Evolutionary conservation across 2,888 invertebrate species (phyloP).

Genomic region (Pinctada fucata): DNA sequence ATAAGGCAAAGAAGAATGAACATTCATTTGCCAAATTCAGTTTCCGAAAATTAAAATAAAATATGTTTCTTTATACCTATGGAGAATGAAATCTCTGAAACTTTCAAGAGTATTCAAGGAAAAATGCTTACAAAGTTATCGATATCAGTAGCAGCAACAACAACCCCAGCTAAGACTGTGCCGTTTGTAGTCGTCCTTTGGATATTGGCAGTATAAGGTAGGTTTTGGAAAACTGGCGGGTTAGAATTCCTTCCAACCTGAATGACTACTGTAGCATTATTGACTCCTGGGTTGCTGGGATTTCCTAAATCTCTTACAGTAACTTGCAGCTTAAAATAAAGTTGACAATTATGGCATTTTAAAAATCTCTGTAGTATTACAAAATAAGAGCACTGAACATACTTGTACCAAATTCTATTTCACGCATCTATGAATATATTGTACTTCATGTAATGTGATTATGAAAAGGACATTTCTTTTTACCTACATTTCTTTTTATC

Average conservation of each 20-base stretch:
- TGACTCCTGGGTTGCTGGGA: constrained; percentile 56
- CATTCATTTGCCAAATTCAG: no score
- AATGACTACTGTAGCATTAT: constrained; percentile 62
- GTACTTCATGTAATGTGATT: no score
- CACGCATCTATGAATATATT: no score
- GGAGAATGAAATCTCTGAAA: no score
- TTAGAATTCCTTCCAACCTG: constrained; percentile 61
- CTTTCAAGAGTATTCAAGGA: no score
- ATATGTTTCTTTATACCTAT: no score
- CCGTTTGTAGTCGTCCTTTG: constrained; percentile 19
- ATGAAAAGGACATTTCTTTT: no score
- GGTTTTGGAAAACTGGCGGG: constrained; percentile 56
- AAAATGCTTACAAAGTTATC: constrained; percentile 30
- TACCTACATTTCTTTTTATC: no score
- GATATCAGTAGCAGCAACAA: constrained; percentile 10
- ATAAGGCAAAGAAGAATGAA: no score
- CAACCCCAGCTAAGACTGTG: constrained; percentile 8
- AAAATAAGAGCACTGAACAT: no score
- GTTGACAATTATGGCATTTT: constrained; percentile 13
- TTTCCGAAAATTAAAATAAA: no score
- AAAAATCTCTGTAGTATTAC: background rate
- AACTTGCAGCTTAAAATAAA: constrained; percentile 51
- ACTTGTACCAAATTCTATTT: no score
- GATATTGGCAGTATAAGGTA: constrained; percentile 46
- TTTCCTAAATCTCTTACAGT: constrained; percentile 57